These are phyloP conservation scores for Cryptocephalus moraei DNA, from an alignment of 2,888 invertebrate species.

Conservation along the genomic window DNA sequence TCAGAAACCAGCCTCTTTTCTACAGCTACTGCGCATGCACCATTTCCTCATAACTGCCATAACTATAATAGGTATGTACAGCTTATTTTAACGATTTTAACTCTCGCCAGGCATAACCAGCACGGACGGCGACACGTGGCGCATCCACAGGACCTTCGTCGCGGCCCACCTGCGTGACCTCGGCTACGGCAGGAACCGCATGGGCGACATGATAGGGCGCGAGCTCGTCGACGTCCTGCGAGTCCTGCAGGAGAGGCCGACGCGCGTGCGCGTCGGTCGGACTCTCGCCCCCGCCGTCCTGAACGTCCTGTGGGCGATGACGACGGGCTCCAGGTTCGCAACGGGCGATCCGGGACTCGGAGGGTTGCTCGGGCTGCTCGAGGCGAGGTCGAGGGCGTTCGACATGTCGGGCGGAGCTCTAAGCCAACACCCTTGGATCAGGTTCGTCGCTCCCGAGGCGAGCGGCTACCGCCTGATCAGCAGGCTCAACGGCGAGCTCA, in stretches of 20 bases:
- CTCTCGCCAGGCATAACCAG: constrained; percentile 43
- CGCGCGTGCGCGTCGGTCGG: constrained; percentile 24
- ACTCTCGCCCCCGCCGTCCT: constrained; percentile 48
- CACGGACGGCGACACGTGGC: constrained; percentile 46
- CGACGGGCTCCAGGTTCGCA: constrained; percentile 40
- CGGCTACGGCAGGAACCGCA: constrained; percentile 43
- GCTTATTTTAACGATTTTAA: too few species aligned
- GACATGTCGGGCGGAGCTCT: constrained; percentile 39
- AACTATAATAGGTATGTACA: too few species aligned
- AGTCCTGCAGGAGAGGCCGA: constrained; percentile 18
- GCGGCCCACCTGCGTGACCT: constrained; percentile 40
- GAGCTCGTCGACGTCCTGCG: constrained; percentile 42
- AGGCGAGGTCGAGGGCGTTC: constrained; percentile 43
- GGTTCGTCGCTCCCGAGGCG: constrained; percentile 48
- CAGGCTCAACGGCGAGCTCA: constrained; percentile 45
- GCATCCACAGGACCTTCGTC: constrained; percentile 42
- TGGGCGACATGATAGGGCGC: constrained; percentile 38
- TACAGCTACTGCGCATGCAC: too few species aligned
- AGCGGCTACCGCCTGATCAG: constrained; percentile 51
- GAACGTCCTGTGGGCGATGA: constrained; percentile 55
- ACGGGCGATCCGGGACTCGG: constrained; percentile 36
- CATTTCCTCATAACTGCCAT: too few species aligned
- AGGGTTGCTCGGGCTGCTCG: constrained; percentile 40
- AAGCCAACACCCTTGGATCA: constrained; percentile 51
- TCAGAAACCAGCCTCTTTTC: too few species aligned